These are phyloP conservation scores for Drosophila leonis DNA, from an alignment of 2,888 invertebrate species.

Conservation along the genomic window DNA sequence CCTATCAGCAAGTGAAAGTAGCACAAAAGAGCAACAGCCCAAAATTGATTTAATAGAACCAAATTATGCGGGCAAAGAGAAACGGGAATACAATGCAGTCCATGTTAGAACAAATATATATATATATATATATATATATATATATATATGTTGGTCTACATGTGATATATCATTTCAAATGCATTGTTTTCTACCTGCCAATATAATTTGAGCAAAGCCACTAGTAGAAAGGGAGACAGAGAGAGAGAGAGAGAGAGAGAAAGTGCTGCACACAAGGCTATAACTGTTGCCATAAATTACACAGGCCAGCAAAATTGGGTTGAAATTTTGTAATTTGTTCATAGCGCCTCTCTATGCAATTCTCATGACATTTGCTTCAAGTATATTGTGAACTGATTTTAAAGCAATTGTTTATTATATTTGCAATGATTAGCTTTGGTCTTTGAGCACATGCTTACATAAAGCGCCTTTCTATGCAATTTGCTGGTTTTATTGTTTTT, in stretches of 20 bases:
- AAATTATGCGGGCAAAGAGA: slow-evolving; percentile 45
- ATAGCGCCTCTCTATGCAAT: neutral
- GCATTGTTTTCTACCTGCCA: slow-evolving; percentile 48
- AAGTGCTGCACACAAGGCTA: neutral
- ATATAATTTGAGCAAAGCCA: slow-evolving; percentile 29
- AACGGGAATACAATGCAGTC: slow-evolving; percentile 8
- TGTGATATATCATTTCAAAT: slow-evolving; percentile 37
- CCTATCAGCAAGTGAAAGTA: slow-evolving; percentile 50
- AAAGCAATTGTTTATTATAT: neutral
- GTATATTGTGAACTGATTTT: neutral
- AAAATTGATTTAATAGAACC: slow-evolving; percentile 75
- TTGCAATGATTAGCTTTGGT: neutral
- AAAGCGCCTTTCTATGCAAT: too few relatives aligned
- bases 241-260: neutral
- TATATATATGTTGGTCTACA: slow-evolving; percentile 4
- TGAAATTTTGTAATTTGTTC: neutral
- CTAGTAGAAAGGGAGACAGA: neutral
- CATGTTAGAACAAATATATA: slow-evolving; percentile 7
- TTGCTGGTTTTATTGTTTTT: too few relatives aligned
- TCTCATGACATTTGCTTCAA: neutral
- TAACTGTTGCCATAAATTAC: slow-evolving; percentile 17
- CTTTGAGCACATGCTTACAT: too few relatives aligned
- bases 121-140: neutral
- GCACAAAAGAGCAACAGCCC: slow-evolving; percentile 72
- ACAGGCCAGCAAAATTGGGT: slow-evolving; percentile 1